These are phyloP conservation scores for Cyphomyrus plagiostoma DNA, from an alignment of 2,113 vertebrate species.

Conservation along the genomic window DNA sequence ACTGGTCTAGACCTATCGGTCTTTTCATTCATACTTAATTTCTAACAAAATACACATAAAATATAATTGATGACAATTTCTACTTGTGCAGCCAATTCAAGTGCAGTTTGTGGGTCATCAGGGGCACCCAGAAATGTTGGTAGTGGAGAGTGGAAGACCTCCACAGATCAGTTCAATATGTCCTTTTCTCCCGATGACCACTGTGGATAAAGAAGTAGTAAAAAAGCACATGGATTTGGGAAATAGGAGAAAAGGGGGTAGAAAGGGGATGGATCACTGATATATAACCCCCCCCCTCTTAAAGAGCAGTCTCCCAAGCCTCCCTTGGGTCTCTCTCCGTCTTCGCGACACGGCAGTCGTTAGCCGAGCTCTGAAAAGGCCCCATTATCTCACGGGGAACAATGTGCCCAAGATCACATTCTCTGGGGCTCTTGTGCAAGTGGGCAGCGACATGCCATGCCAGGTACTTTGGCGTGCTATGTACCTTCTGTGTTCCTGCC, in stretches of 20 bases:
- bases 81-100: not conserved
- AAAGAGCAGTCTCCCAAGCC: conserved; percentile 67
- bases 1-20: not conserved
- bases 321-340: conserved; percentile 49
- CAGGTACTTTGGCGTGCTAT: conserved; percentile 7
- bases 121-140: not conserved
- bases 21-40: not conserved
- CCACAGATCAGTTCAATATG: not conserved
- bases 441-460: conserved; percentile 42
- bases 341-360: conserved; percentile 31
- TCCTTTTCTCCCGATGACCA: not conserved
- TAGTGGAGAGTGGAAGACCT: not conserved
- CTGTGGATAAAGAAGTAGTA: not conserved
- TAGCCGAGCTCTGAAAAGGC: conserved; percentile 58
- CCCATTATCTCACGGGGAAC: conserved; percentile 61
- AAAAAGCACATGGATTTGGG: conserved; percentile 19
- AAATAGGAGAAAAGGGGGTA: conserved; percentile 33
- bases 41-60: not conserved
- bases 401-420: conserved; percentile 68
- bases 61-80: not conserved
- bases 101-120: not conserved
- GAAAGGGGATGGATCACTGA: conserved; percentile 38
- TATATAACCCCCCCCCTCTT: conserved; percentile 47
- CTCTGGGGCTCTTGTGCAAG: conserved; percentile 55
- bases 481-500: conserved; percentile 33